Evolutionary conservation across 2,888 invertebrate species (phyloP).

Genomic region (Heteromyza rotundicornis): DNA sequence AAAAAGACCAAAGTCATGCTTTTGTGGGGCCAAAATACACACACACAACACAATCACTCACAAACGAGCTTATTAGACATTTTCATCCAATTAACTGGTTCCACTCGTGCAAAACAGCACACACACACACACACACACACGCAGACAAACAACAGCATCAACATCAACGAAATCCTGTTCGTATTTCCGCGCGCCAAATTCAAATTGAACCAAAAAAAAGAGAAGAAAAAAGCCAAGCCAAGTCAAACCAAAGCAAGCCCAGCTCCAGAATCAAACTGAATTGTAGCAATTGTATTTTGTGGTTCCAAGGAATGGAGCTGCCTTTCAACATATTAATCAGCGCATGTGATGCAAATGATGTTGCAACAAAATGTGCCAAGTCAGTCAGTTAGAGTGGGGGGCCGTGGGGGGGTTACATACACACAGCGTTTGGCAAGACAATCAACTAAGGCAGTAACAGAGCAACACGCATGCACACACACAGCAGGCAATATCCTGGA

Average conservation of each 20-base stretch:
- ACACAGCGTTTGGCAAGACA: not conserved
- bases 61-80: too few relatives aligned
- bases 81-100: too few relatives aligned
- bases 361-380: not conserved
- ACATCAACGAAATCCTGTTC: not conserved
- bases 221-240: not conserved
- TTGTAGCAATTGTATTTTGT: too few relatives aligned
- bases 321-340: conserved; percentile 8
- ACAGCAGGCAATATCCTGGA: not conserved
- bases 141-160: too few relatives aligned
- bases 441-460: conserved; percentile 5
- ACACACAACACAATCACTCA: too few relatives aligned
- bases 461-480: conserved; percentile 22
- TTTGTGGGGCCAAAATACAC: too few relatives aligned
- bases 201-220: not conserved
- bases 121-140: too few relatives aligned
- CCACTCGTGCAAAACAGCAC: too few relatives aligned
- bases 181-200: conserved; percentile 1
- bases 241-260: too few relatives aligned
- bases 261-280: too few relatives aligned
- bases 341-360: not conserved
- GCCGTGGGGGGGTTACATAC: too few relatives aligned
- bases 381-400: not conserved
- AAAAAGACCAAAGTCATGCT: not conserved
- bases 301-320: too few relatives aligned